These are phyloP conservation scores for Cephus rjabovi DNA, from an alignment of 2,888 invertebrate species.

Conservation along the genomic window DNA sequence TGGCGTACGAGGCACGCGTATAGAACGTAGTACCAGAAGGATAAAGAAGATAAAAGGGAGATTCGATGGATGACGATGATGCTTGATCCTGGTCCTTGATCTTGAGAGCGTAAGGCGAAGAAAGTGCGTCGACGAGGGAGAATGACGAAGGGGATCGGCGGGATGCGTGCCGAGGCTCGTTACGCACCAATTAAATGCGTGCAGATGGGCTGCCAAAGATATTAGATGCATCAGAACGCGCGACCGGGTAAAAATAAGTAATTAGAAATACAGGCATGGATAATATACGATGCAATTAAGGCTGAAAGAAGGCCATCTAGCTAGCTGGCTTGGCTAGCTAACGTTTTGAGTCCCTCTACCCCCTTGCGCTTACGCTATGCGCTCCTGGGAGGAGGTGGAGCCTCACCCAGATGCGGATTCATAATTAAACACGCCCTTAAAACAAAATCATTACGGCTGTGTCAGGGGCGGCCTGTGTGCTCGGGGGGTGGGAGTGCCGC, in stretches of 20 bases:
- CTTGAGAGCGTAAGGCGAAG: neutral
- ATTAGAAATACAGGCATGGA: conserved; percentile 65
- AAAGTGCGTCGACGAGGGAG: neutral
- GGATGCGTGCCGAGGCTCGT: conserved; percentile 31
- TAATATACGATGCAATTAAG: conserved; percentile 66
- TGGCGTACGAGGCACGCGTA: neutral
- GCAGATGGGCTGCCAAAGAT: conserved; percentile 60
- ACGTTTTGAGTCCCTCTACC: conserved; percentile 15
- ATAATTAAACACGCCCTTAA: conserved; percentile 68
- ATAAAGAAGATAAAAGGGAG: neutral
- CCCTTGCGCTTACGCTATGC: conserved; percentile 27
- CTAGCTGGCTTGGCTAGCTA: conserved; percentile 29
- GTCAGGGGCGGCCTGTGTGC: conserved; percentile 40
- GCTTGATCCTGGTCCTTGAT: neutral
- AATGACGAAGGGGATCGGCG: neutral
- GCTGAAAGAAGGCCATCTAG: conserved; percentile 61
- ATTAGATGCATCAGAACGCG: conserved; percentile 58
- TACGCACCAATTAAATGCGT: conserved; percentile 60
- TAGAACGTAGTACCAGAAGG: neutral
- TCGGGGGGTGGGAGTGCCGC: conserved; percentile 8
- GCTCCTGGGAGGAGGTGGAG: conserved; percentile 61
- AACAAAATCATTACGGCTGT: conserved; percentile 66
- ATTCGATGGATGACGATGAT: conserved; percentile 8
- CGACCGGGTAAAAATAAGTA: conserved; percentile 59
- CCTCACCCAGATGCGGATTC: conserved; percentile 65